Percentiles rank a stretch among this genome's conserved stretches.
These are phyloP conservation scores for Platycheirus albimanus DNA, from an alignment of 2,888 invertebrate genomes.

Conservation along the genomic window DNA sequence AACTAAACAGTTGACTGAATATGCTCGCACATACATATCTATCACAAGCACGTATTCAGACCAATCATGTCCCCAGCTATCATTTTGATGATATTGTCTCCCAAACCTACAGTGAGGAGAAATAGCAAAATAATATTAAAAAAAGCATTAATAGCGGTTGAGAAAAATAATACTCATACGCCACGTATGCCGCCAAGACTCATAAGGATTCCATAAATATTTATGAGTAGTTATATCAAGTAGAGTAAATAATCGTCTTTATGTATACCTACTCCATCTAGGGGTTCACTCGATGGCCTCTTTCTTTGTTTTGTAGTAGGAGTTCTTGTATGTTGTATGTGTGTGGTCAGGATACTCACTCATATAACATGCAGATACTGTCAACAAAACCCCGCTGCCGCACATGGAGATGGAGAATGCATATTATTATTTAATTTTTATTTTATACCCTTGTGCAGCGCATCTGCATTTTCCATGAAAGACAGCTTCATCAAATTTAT, in stretches of 20 bases:
- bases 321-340: not conserved
- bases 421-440: constrained; percentile 65
- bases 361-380: constrained; percentile 27
- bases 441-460: constrained; percentile 41
- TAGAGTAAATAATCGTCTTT: constrained; percentile 78
- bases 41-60: not conserved
- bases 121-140: constrained; percentile 6
- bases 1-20: constrained; percentile 24
- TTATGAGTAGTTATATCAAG: constrained; percentile 81
- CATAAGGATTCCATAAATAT: constrained; percentile 81
- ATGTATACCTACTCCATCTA: constrained; percentile 12
- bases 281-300: not conserved
- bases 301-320: not conserved
- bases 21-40: not conserved
- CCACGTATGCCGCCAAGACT: constrained; percentile 50
- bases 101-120: not conserved
- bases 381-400: constrained; percentile 33
- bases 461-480: constrained; percentile 58
- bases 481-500: constrained; percentile 58
- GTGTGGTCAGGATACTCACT: constrained; percentile 28
- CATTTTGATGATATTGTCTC: not conserved
- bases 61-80: not conserved
- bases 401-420: constrained; percentile 24
- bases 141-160: constrained; percentile 34
- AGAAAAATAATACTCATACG: constrained; percentile 47